phyloP scores from a whole-genome alignment of 30 jellyfish, hydroid and myxozoan species.

The Aurelia sp. region DNA sequence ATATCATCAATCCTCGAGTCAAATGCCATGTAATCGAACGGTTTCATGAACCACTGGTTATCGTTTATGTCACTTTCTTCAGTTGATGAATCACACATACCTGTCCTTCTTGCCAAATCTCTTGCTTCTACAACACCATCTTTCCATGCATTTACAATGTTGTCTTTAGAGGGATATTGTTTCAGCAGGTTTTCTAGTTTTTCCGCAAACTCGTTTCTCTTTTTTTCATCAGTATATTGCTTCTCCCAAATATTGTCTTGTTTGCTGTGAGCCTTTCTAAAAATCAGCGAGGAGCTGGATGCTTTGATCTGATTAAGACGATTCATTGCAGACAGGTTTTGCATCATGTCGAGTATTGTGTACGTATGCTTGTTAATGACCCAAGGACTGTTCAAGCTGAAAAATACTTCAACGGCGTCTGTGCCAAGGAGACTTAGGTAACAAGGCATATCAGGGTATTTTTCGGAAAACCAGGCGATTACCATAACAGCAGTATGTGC shows the following conservation, averaged over 20 bases:
- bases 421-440: conserved; percentile 30
- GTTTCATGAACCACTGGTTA: conserved; percentile 31
- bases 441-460: conserved; percentile 29
- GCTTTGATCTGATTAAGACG: conserved; percentile 42
- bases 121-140: conserved; percentile 37
- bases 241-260: conserved; percentile 63
- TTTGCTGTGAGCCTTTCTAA: conserved; percentile 59
- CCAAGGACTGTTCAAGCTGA: conserved; percentile 50
- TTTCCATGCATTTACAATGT: conserved; percentile 28
- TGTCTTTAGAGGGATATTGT: conserved; percentile 17
- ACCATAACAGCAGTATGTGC: conserved; percentile 51
- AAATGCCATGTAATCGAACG: conserved; percentile 16
- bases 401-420: conserved; percentile 43
- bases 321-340: conserved; percentile 57
- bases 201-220: conserved; percentile 10
- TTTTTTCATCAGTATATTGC: conserved; percentile 36
- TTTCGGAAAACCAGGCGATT: conserved; percentile 36
- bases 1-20: conserved; percentile 28
- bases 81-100: conserved; percentile 9
- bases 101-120: conserved; percentile 30
- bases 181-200: conserved; percentile 10
- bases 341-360: conserved; percentile 47
- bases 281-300: conserved; percentile 14
- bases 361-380: conserved; percentile 38
- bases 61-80: conserved; percentile 10